Conservation (phyloP, 2,888 invertebrate species). For the Thymelicus acteon region DNA sequence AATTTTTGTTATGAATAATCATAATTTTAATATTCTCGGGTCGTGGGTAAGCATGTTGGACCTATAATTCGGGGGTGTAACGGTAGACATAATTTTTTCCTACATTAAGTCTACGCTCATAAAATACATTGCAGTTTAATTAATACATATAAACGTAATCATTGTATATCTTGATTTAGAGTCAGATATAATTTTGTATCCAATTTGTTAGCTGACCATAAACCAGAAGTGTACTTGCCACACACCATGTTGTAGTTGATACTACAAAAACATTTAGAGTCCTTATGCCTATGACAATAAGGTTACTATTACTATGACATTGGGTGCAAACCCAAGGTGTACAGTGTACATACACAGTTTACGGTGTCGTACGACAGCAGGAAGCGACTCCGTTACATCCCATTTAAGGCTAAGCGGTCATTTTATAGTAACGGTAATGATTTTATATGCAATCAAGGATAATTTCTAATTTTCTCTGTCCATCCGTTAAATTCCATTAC, state of each 20-base stretch:
- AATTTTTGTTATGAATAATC: too few relatives aligned
- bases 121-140: conserved; percentile 17
- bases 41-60: too few relatives aligned
- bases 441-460: conserved; percentile 38
- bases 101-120: not conserved
- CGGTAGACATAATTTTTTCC: too few relatives aligned
- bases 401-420: conserved; percentile 56
- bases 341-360: conserved; percentile 47
- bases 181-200: conserved; percentile 54
- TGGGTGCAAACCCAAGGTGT: not conserved
- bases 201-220: conserved; percentile 56
- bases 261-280: not conserved
- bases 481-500: conserved; percentile 7
- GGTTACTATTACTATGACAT: not conserved
- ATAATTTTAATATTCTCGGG: too few relatives aligned
- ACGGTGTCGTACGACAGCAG: conserved; percentile 50
- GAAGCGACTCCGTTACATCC: conserved; percentile 61
- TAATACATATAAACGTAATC: conserved; percentile 15
- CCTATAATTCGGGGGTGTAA: too few relatives aligned
- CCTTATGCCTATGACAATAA: not conserved
- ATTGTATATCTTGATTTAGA: conserved; percentile 17
- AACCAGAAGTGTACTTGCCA: conserved; percentile 47
- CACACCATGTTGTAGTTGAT: not conserved
- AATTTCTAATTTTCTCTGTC: conserved; percentile 23
- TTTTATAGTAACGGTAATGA: conserved; percentile 60